Percentiles rank a stretch among this genome's conserved stretches.
Evolutionary conservation across 2,113 vertebrate genomes (phyloP).

Genomic region (Agelaius tricolor): DNA sequence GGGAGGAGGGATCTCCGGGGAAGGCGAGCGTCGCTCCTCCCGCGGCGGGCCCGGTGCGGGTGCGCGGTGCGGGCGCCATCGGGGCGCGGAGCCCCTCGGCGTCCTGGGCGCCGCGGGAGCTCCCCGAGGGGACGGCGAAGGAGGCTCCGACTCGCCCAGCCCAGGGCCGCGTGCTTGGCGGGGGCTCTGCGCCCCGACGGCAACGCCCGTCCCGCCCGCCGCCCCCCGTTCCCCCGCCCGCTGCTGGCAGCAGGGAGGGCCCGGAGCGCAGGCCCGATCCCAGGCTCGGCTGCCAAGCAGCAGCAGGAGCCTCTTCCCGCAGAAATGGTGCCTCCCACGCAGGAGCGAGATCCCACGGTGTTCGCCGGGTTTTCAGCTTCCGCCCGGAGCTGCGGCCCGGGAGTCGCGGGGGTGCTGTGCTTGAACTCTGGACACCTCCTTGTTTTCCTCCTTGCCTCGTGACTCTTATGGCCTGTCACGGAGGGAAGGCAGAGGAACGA

Average conservation of each 20-base stretch:
- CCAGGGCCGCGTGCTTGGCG: not conserved
- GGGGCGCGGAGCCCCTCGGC: not conserved
- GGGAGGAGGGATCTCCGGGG: not conserved
- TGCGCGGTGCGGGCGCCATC: too few species aligned
- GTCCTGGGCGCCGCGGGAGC: too few species aligned
- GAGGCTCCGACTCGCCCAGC: too few species aligned
- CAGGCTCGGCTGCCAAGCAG: not conserved
- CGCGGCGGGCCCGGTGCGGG: too few species aligned
- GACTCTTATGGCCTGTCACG: slow-evolving; percentile 47
- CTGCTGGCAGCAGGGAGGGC: not conserved
- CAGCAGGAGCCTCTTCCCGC: not conserved
- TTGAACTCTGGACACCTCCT: slow-evolving; percentile 43
- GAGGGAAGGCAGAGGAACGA: not conserved
- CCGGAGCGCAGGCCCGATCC: not conserved
- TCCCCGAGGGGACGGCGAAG: not conserved
- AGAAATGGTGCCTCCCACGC: slow-evolving; percentile 10
- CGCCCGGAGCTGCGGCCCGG: not conserved
- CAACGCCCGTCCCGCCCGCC: not conserved
- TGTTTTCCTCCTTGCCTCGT: slow-evolving; percentile 11
- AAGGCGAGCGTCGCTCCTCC: not conserved
- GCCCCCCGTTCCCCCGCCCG: not conserved
- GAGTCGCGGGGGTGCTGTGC: not conserved
- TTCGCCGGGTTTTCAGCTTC: not conserved
- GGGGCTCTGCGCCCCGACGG: too few species aligned
- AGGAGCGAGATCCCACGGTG: not conserved